phyloP scores from a whole-genome alignment of 2,888 invertebrate genomes.

The Camponotus fellah region DNA sequence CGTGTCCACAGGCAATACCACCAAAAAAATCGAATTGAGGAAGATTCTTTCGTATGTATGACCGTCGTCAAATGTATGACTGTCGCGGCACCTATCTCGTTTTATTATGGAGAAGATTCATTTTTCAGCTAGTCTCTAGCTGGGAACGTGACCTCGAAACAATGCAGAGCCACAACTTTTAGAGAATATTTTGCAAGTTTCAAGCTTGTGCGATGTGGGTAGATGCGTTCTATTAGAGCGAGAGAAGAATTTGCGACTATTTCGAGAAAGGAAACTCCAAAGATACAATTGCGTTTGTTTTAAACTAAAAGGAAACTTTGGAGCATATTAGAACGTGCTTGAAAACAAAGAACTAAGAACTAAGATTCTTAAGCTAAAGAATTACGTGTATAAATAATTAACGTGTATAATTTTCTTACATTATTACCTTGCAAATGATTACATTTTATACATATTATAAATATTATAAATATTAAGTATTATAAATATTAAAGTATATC shows the following conservation, averaged over 20 bases:
- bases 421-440: background rate
- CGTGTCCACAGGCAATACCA: conserved; percentile 26
- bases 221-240: conserved; percentile 45
- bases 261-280: conserved; percentile 12
- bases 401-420: too few species aligned
- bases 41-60: conserved; percentile 57
- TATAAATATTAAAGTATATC: background rate
- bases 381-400: conserved; percentile 3
- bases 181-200: conserved; percentile 60
- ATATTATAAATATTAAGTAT: background rate
- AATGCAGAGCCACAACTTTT: conserved; percentile 47
- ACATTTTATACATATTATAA: background rate
- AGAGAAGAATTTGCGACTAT: conserved; percentile 42
- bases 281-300: conserved; percentile 27
- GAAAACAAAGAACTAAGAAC: background rate
- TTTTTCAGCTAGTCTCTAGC: conserved; percentile 63
- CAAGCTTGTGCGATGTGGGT: conserved; percentile 25
- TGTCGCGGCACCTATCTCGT: conserved; percentile 30
- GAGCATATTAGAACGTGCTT: conserved; percentile 7
- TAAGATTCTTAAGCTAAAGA: too few species aligned
- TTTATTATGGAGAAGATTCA: conserved; percentile 60
- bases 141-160: conserved; percentile 28
- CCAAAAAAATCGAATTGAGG: conserved; percentile 28
- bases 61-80: conserved; percentile 63
- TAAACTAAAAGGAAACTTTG: conserved; percentile 41